Base-by-base conservation (phyloP, 2,113 vertebrate genomes). In the Laticauda colubrina region DNA sequence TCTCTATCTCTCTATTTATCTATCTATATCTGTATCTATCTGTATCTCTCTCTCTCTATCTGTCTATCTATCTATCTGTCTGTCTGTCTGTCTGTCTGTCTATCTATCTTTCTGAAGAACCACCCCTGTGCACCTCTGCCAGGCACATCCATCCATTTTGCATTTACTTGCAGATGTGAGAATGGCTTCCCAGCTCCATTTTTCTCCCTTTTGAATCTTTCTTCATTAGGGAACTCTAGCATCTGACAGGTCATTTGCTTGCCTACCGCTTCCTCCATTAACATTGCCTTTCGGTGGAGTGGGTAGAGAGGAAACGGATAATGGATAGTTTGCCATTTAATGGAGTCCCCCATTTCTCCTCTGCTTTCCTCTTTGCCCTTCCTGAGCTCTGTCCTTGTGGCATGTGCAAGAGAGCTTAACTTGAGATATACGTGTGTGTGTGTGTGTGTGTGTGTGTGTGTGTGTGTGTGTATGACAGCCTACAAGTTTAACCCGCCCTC, bases 211-310 rank as follows among this genome's bases (percentile, higher is more conserved):
- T 69, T 91, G 91, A 57, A 95, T 92, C 94, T 94, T 94, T 94
- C 97, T 94, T 94, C 95, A 94, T 94, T 95, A 96, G 95, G 55
- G 91, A 86, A 88, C 93, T 55, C 87, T n/a, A 86, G 91, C 90
- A 92, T 81, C 93, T 96, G 96, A 92, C 96, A 95, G 96, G 93
- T 81, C 90, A 97, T 96, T 94, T 95, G 94, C 94, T 90, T 96
- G 93, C 94, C 93, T 93, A 1, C 93, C 81, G 94, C 94, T 94
- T 91, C 91, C 88, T 92, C 86, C 64, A 88, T 93, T 95, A 95
- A 85, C 91, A 53, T 89, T 20, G 54, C 91, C 94, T 89, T 93
- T 43, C 43, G 48, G 55, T 69, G 1, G 89, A 54, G 95, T 2
- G 1, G 61, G 1, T 2, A 51, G 87, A 81, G 53, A 93, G 24